Evolutionary conservation across 1,140 invertebrate genomes (phyloP).

Genomic region (Tetragonula clypearis): DNA sequence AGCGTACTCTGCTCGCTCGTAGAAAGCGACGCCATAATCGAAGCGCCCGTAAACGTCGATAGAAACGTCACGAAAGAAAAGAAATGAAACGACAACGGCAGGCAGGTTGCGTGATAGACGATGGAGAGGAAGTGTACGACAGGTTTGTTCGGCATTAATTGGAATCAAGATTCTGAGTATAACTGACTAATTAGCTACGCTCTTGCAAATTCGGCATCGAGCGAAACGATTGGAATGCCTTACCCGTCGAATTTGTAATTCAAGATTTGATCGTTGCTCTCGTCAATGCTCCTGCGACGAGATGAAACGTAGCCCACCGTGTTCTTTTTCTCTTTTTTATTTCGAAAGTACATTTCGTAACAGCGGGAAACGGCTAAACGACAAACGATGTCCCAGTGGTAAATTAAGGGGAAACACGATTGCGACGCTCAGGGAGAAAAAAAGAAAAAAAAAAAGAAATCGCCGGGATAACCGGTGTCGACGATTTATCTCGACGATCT

Average conservation of each 20-base stretch:
- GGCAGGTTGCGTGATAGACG: background rate
- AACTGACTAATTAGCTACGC: background rate
- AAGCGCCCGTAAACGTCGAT: conserved; percentile 18
- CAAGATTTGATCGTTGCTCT: background rate
- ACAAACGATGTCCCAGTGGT: background rate
- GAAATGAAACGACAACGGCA: background rate
- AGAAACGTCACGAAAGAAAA: background rate
- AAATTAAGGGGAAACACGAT: background rate
- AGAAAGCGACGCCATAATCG: conserved; percentile 28
- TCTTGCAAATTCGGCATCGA: background rate
- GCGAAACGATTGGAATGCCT: background rate
- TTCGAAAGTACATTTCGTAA: conserved; percentile 13
- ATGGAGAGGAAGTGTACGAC: background rate
- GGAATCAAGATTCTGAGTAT: background rate
- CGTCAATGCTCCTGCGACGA: background rate
- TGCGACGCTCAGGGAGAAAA: too few species aligned
- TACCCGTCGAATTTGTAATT: background rate
- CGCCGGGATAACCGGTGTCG: background rate
- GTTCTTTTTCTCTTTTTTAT: background rate
- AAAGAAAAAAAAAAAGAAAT: background rate
- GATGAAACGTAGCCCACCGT: background rate
- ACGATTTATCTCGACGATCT: background rate
- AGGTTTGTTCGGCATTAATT: background rate
- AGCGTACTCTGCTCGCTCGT: background rate
- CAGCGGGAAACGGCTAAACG: background rate